Percentiles rank a stretch among this genome's conserved stretches.
Conservation (phyloP, 2,888 invertebrate species). For the Ochropacha duplaris region DNA sequence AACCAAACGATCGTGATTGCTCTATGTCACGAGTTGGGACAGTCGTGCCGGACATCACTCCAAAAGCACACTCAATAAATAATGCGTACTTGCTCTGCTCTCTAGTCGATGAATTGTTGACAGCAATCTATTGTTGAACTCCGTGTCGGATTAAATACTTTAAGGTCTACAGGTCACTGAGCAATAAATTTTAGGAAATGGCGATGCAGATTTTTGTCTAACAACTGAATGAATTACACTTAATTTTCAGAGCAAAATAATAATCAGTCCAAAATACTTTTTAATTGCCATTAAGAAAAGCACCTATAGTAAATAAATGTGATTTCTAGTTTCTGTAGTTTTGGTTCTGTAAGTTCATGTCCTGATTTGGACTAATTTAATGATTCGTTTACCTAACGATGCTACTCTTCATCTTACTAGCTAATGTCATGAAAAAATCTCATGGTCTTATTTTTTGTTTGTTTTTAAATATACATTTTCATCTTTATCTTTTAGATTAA, state of each 20-base stretch:
- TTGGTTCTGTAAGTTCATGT: too few relatives aligned
- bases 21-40: constrained; percentile 57
- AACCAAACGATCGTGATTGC: constrained; percentile 35
- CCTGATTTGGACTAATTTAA: too few relatives aligned
- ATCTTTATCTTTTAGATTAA: neutral
- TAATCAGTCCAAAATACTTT: neutral
- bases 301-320: too few relatives aligned
- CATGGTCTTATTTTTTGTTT: neutral
- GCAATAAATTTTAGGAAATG: neutral
- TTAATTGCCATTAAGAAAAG: too few relatives aligned
- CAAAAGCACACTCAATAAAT: constrained; percentile 50
- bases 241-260: too few relatives aligned
- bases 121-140: constrained; percentile 4
- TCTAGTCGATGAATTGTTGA: constrained; percentile 2
- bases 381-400: neutral
- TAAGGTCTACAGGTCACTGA: neutral
- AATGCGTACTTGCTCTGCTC: constrained; percentile 24
- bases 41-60: constrained; percentile 56
- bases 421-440: neutral
- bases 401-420: neutral
- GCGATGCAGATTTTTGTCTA: neutral
- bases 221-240: too few relatives aligned
- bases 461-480: neutral
- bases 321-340: too few relatives aligned
- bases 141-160: neutral